Evolutionary conservation across 2,888 invertebrate genomes (phyloP), one percentile per base, ranked within the genome.

Genomic region (Muscina levida): DNA sequence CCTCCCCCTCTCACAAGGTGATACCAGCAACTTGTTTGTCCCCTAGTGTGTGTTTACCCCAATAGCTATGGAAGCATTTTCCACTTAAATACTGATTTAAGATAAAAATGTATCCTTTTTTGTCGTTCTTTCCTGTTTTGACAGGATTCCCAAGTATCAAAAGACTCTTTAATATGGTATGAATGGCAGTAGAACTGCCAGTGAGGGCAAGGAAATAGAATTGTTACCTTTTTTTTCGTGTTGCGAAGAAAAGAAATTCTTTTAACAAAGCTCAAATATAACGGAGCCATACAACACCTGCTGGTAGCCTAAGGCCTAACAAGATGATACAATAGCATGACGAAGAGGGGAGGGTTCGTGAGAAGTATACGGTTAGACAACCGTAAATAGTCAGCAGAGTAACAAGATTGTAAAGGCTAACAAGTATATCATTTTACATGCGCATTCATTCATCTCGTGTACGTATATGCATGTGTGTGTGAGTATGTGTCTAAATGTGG

Each of bases 21-120:
- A 62, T 39, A 15, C 37, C 6, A 17, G 22, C 17, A 42, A 39
- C 1, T 22, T 59, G 37, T n/a, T 31, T 31, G 31, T 31, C 31
- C 31, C 8, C 31, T 8, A 31, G 31, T 31, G 8, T 31, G 4
- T 31, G 4, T 31, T 31, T 44, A 0, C 59, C 17, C 22, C 31
- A 31, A 31, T 19, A 31, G 26, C 26, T 22, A 17, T 22, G 5
- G 2, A 51, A 67, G 51, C 59, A 67, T 77, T 67, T 77, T 51
- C 67, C 62, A 53, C 59, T 72, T 77, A 57, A 67, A 72, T 46
- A 42, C n/a, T 66, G 26, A 77, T 72, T 57, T 44, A 59, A 67
- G 59, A 77, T 62, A 77, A 24, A 53, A 59, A 59, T 39, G 11
- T 13, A 39, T 59, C 62, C 42, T 62, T 42, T 19, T 62, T 19